phyloP scores from a whole-genome alignment of 2,888 invertebrate species.

The Microctonus brassicae region DNA sequence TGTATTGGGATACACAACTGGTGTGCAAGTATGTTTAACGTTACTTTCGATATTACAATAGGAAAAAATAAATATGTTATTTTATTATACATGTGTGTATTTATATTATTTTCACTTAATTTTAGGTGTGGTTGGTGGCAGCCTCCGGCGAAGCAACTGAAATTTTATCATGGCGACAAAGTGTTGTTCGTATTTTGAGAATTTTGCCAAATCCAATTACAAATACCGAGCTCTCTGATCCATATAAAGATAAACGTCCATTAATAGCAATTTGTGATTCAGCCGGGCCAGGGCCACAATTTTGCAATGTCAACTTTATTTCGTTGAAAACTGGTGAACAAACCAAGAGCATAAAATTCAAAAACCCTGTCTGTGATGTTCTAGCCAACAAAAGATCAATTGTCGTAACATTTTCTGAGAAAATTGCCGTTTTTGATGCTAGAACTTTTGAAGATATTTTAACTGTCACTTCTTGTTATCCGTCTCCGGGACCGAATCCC shows the following conservation, averaged over 20 bases:
- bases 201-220: slow-evolving; percentile 86
- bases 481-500: slow-evolving; percentile 83
- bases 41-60: neutral
- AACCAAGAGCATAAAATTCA: slow-evolving; percentile 93
- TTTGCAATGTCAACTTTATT: slow-evolving; percentile 85
- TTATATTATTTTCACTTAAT: slow-evolving; percentile 46
- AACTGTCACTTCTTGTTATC: slow-evolving; percentile 90
- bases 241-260: slow-evolving; percentile 85
- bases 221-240: slow-evolving; percentile 75
- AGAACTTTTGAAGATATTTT: slow-evolving; percentile 88
- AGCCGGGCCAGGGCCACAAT: slow-evolving; percentile 82
- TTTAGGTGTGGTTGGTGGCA: slow-evolving; percentile 87
- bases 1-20: slow-evolving; percentile 88
- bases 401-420: slow-evolving; percentile 89
- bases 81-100: neutral
- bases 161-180: slow-evolving; percentile 94
- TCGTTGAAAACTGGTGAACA: slow-evolving; percentile 86
- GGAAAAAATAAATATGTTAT: neutral
- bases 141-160: slow-evolving; percentile 95
- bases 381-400: slow-evolving; percentile 90
- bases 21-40: slow-evolving; percentile 77
- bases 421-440: slow-evolving; percentile 92
- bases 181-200: slow-evolving; percentile 85
- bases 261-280: slow-evolving; percentile 92
- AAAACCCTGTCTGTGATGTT: slow-evolving; percentile 89